Base-by-base conservation (phyloP, 2,888 invertebrate species). In the Geophilus truncorum region DNA sequence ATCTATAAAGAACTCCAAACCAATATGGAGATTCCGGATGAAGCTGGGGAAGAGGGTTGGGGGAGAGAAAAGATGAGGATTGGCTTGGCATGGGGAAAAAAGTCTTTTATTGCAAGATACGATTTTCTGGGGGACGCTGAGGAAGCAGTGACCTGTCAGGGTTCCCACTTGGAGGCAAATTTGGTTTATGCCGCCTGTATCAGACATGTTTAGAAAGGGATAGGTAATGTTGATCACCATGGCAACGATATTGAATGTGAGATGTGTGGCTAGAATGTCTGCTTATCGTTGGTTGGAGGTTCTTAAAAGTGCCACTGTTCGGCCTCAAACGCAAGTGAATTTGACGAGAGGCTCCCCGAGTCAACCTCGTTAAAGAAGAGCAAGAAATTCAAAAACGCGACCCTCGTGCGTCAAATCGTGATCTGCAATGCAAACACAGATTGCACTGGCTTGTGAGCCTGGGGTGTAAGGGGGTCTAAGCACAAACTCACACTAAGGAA, bases 1-100 rank as follows among this genome's bases (percentile, higher is more conserved):
- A 25, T 25, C 62, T 23, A 62, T 62, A 62, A 62, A 62, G 62
- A 62, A 62, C 62, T 62, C 62, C 23, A 62, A 62, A 62, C 62
- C 62, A 62, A 62, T 62, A 62, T 62, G 62, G 62, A 62, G 62
- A 62, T 62, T 62, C 62, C 62, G 62, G 62, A 62, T 62, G 62
- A 62, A 2, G 25, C 25, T 9, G 9, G 25, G 62, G 62, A 3
- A 62, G 21, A 25, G 62, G 25, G 21, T 25, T 62, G 62, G 62
- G 9, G 1, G 23, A 62, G 45, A 62, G n/a, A n/a, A n/a, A 62
- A 62, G 62, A 62, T 62, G 62, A 62, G 62, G 25, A 18, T 57
- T 5, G 57, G 21, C 4, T n/a, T n/a, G n/a, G n/a, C n/a, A n/a
- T n/a, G n/a, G 15, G 40, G 40, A 40, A 12, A 45, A 45, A 45